phyloP scores from a whole-genome alignment of 2,113 vertebrate species.

The Brachionichthys hirsutus region DNA sequence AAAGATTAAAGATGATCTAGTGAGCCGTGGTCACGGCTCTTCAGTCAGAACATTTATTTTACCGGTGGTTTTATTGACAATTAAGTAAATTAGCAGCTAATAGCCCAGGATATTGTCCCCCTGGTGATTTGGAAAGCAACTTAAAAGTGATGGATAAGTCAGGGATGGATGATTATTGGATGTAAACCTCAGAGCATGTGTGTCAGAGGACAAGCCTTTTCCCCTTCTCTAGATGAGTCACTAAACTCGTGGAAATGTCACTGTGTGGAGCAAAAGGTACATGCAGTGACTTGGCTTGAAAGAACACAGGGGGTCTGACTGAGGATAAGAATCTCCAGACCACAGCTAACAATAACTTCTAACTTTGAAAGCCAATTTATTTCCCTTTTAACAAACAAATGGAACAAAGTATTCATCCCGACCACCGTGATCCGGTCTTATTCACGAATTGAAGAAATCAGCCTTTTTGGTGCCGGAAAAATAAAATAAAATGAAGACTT shows the following conservation, averaged over 20 bases:
- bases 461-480: too few species aligned
- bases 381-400: too few species aligned
- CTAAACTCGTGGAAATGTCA: not conserved
- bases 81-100: slow-evolving; percentile 40
- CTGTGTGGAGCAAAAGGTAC: not conserved
- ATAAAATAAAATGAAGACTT: too few species aligned
- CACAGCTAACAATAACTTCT: too few species aligned
- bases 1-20: not conserved
- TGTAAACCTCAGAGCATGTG: not conserved
- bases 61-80: slow-evolving; percentile 28
- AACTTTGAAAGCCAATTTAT: too few species aligned
- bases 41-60: slow-evolving; percentile 42
- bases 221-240: not conserved
- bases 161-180: too few species aligned
- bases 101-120: slow-evolving; percentile 10
- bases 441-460: too few species aligned
- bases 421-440: too few species aligned
- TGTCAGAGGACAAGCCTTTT: not conserved
- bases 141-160: slow-evolving; percentile 28
- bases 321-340: too few species aligned
- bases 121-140: slow-evolving; percentile 21
- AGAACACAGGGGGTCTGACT: too few species aligned
- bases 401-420: too few species aligned
- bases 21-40: slow-evolving; percentile 21
- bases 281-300: not conserved